Conservation (phyloP, 2,888 invertebrate species). For the Esperia sulphurella region DNA sequence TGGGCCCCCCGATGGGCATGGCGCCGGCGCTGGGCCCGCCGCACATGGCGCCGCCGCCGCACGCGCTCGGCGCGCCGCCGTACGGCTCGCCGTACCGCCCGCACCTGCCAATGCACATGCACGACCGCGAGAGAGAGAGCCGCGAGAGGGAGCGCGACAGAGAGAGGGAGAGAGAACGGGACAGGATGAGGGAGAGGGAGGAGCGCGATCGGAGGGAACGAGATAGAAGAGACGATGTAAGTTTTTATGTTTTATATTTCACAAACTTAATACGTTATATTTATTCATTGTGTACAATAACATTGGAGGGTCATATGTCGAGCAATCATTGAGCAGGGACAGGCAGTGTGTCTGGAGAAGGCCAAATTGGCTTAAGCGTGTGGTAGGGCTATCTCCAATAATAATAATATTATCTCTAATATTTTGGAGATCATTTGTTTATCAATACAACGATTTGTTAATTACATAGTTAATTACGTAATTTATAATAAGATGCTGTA, state of each 20-base stretch:
- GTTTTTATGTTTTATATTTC: constrained; percentile 10
- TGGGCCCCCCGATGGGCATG: constrained; percentile 45
- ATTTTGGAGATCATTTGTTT: too few species aligned
- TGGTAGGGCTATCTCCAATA: too few species aligned
- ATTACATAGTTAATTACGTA: too few species aligned
- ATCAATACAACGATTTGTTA: too few species aligned
- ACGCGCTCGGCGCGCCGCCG: constrained; percentile 36
- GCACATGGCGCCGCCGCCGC: constrained; percentile 37
- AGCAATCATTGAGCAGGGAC: too few species aligned
- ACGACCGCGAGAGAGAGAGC: constrained; percentile 60
- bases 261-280: too few species aligned
- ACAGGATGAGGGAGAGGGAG: constrained; percentile 40
- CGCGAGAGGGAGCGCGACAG: constrained; percentile 65
- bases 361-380: too few species aligned
- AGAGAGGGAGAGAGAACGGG: constrained; percentile 39
- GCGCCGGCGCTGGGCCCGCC: constrained; percentile 43
- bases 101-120: constrained; percentile 38
- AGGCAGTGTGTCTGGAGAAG: too few species aligned
- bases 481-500: too few species aligned
- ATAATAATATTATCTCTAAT: too few species aligned
- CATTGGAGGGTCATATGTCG: too few species aligned
- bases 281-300: too few species aligned
- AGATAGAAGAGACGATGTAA: constrained; percentile 60
- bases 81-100: constrained; percentile 45
- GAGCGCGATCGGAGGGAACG: constrained; percentile 53